Percentiles rank a stretch among this genome's conserved stretches.
Conservation (phyloP, 2,888 invertebrate genomes). For the Adela reaumurella region DNA sequence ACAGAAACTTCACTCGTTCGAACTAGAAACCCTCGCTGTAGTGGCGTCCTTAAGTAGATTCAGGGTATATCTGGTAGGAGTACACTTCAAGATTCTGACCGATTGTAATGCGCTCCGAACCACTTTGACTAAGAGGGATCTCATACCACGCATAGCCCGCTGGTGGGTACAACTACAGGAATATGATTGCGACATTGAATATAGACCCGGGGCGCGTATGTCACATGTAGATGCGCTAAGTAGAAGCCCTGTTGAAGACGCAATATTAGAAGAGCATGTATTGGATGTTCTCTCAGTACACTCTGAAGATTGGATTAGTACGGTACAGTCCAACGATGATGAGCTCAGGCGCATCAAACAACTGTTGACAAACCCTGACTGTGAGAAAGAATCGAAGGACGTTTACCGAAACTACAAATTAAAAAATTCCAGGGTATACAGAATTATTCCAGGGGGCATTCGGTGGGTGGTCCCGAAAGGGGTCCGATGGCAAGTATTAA, state of each 20-base stretch:
- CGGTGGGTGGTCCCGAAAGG: constrained; percentile 1
- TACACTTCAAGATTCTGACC: constrained; percentile 13
- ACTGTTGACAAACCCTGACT: no score
- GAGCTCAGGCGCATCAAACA: no score
- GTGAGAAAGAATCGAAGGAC: no score
- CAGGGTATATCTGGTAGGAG: constrained; percentile 14
- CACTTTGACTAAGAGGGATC: background rate
- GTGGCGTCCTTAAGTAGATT: constrained; percentile 12
- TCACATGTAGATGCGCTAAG: constrained; percentile 20
- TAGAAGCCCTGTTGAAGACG: constrained; percentile 1
- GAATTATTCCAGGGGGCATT: no score
- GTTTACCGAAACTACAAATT: no score
- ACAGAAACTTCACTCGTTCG: no score
- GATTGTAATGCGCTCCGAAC: constrained; percentile 13
- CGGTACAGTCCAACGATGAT: no score
- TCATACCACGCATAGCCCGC: background rate
- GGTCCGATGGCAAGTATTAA: constrained; percentile 3
- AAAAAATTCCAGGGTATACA: no score
- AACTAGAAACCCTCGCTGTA: constrained; percentile 13
- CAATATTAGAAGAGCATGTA: no score
- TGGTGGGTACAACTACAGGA: background rate
- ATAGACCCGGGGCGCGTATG: constrained; percentile 14
- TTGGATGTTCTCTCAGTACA: no score
- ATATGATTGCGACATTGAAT: constrained; percentile 12
- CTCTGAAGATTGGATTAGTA: no score